Percentiles rank a stretch among this genome's conserved stretches.
phyloP scores from a whole-genome alignment of 64 coral and sea anemone genomes.

The Exaiptasia diaphana region DNA sequence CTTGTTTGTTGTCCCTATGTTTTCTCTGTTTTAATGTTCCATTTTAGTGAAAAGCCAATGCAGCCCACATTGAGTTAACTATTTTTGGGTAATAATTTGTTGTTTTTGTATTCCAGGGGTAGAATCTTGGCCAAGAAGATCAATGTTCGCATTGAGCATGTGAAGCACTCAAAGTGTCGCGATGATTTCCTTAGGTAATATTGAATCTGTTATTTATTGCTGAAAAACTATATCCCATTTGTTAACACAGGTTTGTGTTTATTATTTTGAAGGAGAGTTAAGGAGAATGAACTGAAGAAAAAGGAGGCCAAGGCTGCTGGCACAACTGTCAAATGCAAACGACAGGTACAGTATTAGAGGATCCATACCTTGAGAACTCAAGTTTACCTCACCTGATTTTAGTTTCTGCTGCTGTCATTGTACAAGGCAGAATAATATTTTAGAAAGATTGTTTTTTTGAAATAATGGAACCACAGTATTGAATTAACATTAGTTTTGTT shows the following conservation, averaged over 20 bases:
- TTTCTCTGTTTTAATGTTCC: no score
- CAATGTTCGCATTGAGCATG: constrained; percentile 90
- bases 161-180: constrained; percentile 90
- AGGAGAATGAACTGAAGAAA: constrained; percentile 93
- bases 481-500: no score
- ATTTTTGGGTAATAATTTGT: not conserved
- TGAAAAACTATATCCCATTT: not conserved
- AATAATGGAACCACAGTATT: no score
- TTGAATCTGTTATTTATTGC: not conserved
- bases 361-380: no score
- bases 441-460: no score
- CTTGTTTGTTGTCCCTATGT: no score
- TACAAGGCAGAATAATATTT: no score
- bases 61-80: no score
- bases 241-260: not conserved
- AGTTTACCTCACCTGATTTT: no score
- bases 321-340: constrained; percentile 56
- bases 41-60: no score
- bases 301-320: constrained; percentile 75
- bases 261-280: constrained; percentile 61
- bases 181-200: constrained; percentile 97
- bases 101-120: constrained; percentile 50
- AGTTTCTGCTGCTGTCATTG: no score
- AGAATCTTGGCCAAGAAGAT: constrained; percentile 91
- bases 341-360: no score